Conservation (phyloP, 2,797 vertebrate genomes). For the Halcyon leucocephala region DNA sequence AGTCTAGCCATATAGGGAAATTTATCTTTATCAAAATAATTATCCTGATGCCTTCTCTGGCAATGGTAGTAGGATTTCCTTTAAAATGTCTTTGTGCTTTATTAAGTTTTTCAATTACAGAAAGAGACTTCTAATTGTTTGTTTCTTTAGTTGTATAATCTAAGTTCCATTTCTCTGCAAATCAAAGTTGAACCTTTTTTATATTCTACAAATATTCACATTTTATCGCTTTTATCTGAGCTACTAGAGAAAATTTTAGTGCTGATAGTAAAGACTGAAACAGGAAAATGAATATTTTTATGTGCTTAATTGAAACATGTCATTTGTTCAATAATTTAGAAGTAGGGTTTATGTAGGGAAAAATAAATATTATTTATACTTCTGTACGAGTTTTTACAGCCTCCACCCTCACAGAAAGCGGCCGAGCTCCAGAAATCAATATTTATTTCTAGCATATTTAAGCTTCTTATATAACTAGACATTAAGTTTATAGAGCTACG, state of each 20-base stretch:
- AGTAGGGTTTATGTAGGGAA: conserved; percentile 21
- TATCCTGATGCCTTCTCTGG: neutral
- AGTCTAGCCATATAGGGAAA: neutral
- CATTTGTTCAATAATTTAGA: conserved; percentile 43
- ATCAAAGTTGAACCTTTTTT: conserved; percentile 12
- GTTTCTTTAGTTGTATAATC: neutral
- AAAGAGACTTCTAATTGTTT: neutral
- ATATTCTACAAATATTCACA: neutral
- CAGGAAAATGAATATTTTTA: conserved; percentile 35
- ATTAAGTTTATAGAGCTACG: conserved; percentile 41
- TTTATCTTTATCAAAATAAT: neutral
- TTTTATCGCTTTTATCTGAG: neutral
- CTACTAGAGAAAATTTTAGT: conserved; percentile 26
- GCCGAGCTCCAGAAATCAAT: conserved; percentile 53
- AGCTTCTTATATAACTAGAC: conserved; percentile 27
- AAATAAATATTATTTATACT: conserved; percentile 54
- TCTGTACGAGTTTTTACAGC: neutral
- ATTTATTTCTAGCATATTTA: conserved; percentile 62
- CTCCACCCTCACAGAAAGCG: conserved; percentile 28
- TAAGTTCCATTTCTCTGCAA: neutral
- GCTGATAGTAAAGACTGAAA: conserved; percentile 15
- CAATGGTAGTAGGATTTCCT: neutral
- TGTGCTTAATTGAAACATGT: conserved; percentile 32
- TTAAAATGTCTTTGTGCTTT: neutral
- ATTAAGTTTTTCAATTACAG: neutral